Evolutionary conservation across 1,140 invertebrate genomes (phyloP).

Genomic region (Paraescarpia echinospica): DNA sequence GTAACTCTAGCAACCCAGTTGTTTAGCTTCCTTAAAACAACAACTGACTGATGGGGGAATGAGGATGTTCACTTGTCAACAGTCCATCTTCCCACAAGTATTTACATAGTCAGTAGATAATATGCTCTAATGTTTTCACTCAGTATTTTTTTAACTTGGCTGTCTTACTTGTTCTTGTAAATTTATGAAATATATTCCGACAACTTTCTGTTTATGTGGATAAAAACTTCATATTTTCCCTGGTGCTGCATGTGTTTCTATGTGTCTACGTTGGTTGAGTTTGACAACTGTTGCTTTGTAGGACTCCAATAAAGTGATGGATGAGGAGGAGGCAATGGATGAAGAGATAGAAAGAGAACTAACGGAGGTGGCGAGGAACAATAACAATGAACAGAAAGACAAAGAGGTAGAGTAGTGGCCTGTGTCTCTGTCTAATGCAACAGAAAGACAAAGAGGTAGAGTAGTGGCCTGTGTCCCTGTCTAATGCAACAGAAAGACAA

Average conservation of each 20-base stretch:
- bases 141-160: background rate
- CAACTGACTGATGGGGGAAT: no score
- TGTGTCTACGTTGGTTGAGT: background rate
- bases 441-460: no score
- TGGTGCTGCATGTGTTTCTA: background rate
- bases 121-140: background rate
- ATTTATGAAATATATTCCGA: background rate
- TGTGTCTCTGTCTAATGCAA: background rate
- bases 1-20: no score
- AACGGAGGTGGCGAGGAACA: conserved; percentile 31
- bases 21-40: no score
- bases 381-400: conserved; percentile 28
- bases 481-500: background rate
- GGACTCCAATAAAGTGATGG: conserved; percentile 51
- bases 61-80: no score
- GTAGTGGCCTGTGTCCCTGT: background rate
- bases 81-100: no score
- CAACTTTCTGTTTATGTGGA: background rate
- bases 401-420: conserved; percentile 24
- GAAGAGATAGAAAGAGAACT: conserved; percentile 28
- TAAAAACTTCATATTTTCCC: background rate
- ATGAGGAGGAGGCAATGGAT: conserved; percentile 43
- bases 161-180: background rate
- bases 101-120: no score
- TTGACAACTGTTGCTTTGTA: conserved; percentile 28